Conservation (phyloP, 2,113 vertebrate genomes). For the Hypocryptadius cinnamomeus region DNA sequence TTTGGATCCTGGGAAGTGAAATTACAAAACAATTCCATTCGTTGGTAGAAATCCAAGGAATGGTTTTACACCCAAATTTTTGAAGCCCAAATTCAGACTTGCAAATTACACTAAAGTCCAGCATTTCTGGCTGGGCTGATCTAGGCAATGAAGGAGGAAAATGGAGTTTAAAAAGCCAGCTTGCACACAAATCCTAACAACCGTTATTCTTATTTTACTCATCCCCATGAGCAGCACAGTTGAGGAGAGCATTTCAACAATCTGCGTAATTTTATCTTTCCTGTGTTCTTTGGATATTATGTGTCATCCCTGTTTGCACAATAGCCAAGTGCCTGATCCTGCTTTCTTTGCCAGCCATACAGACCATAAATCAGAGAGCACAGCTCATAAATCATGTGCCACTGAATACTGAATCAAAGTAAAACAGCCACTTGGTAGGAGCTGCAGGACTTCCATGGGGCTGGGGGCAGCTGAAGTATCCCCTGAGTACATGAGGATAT, state of each 20-base stretch:
- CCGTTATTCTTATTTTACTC: conserved; percentile 41
- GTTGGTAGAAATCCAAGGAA: neutral
- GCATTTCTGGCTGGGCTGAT: neutral
- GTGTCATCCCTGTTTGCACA: conserved; percentile 49
- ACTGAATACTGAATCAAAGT: neutral
- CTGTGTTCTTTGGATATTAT: conserved; percentile 39
- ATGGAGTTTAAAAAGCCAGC: neutral
- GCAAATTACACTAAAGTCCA: neutral
- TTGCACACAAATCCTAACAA: neutral
- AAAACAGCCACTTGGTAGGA: neutral
- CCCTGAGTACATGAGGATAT: neutral
- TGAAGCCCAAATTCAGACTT: neutral
- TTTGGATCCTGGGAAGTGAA: neutral
- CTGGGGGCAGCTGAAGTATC: neutral
- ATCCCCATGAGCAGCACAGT: neutral
- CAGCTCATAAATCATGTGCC: conserved; percentile 2
- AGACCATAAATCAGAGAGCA: conserved; percentile 9
- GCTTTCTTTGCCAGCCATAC: conserved; percentile 4
- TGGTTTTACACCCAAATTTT: neutral
- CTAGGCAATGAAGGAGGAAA: neutral
- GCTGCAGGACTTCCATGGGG: neutral
- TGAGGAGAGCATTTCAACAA: conserved; percentile 43
- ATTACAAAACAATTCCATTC: neutral
- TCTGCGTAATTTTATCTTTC: conserved; percentile 60
- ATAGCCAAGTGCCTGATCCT: conserved; percentile 35